A percentile compares a stretch with the other conserved stretches of the same genome.
Conservation (phyloP, 2,888 invertebrate species). For the Drosophila meridionalis region DNA sequence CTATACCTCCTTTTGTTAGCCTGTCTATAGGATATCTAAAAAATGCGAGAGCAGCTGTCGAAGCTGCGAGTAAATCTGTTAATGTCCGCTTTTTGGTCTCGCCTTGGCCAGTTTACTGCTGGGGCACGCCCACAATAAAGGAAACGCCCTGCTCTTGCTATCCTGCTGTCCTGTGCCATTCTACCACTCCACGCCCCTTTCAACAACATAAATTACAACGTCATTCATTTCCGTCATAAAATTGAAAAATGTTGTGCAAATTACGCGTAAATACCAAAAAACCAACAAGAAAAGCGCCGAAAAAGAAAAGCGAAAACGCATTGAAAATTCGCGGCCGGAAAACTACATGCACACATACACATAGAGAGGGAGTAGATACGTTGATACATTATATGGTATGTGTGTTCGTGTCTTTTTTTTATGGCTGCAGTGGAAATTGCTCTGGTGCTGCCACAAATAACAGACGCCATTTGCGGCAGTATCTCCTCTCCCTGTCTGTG, state of each 20-base stretch:
- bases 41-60: not conserved
- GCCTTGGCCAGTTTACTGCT: slow-evolving; percentile 46
- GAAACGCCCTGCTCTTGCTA: not conserved
- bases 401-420: slow-evolving; percentile 15
- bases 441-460: slow-evolving; percentile 25
- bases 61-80: slow-evolving; percentile 62
- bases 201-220: slow-evolving; percentile 72
- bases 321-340: slow-evolving; percentile 69
- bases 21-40: not conserved
- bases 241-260: slow-evolving; percentile 80
- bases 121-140: slow-evolving; percentile 21
- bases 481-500: not conserved
- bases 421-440: slow-evolving; percentile 15
- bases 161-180: too few relatives aligned
- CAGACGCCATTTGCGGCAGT: slow-evolving; percentile 26
- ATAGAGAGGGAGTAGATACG: slow-evolving; percentile 11
- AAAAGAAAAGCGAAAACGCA: slow-evolving; percentile 37
- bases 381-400: not conserved
- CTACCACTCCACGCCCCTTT: not conserved
- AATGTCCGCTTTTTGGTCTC: slow-evolving; percentile 53
- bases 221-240: slow-evolving; percentile 80
- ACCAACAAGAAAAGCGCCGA: slow-evolving; percentile 24
- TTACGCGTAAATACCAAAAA: slow-evolving; percentile 71
- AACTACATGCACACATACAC: slow-evolving; percentile 43
- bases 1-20: not conserved